Conservation (phyloP, 2,888 invertebrate species). For the Pyrocoelia pectoralis region DNA sequence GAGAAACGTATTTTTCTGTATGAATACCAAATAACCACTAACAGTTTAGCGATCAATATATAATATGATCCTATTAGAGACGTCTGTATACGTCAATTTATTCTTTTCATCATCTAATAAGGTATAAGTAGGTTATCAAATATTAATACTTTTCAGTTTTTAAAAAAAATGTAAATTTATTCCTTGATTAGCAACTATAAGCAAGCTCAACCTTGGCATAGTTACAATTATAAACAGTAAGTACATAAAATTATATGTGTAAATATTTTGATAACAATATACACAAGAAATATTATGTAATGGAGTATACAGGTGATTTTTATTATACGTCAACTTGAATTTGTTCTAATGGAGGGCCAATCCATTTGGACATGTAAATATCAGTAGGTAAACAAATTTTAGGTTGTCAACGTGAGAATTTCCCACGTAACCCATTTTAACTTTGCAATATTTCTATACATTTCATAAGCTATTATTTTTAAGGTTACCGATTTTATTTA, state of each 20-base stretch:
- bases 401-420: neutral
- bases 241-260: constrained; percentile 8
- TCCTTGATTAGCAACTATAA: constrained; percentile 8
- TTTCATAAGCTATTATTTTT: constrained; percentile 1
- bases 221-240: constrained; percentile 14
- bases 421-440: neutral
- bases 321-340: neutral
- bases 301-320: neutral
- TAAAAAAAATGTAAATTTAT: constrained; percentile 10
- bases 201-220: constrained; percentile 11
- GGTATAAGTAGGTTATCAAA: constrained; percentile 9
- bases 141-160: neutral
- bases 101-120: neutral
- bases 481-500: neutral
- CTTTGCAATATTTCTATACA: neutral
- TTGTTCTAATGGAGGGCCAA: too few relatives aligned
- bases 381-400: neutral
- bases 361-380: neutral
- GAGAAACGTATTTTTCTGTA: too few relatives aligned
- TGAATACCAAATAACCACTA: neutral
- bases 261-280: constrained; percentile 5
- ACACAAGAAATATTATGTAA: constrained; percentile 3
- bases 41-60: neutral
- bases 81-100: neutral
- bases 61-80: neutral